Conservation (phyloP, 2,888 invertebrate species). For the Drosophila mercatorum region DNA sequence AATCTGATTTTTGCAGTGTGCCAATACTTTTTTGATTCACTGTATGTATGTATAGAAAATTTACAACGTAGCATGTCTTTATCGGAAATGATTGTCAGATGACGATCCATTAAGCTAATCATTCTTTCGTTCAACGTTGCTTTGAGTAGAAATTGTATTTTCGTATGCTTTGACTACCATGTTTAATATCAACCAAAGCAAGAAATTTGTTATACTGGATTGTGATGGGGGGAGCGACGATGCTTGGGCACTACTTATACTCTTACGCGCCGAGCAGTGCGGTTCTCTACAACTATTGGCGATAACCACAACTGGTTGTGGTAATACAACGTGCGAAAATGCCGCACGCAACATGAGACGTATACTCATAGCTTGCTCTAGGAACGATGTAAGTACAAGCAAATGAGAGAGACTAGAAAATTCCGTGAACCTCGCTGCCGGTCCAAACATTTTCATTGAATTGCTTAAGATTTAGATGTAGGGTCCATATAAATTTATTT, state of each 20-base stretch:
- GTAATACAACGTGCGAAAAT: constrained; percentile 90
- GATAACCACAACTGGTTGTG: constrained; percentile 89
- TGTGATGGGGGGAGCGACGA: constrained; percentile 89
- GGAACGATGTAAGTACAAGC: constrained; percentile 86
- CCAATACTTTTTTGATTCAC: too few relatives aligned
- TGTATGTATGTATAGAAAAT: too few relatives aligned
- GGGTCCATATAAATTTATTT: too few relatives aligned
- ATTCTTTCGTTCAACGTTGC: not conserved
- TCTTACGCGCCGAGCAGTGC: constrained; percentile 86
- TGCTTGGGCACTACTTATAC: constrained; percentile 87
- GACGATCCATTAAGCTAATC: too few relatives aligned
- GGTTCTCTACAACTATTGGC: constrained; percentile 86
- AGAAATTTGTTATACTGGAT: constrained; percentile 86
- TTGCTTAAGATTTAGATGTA: too few relatives aligned
- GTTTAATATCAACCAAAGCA: constrained; percentile 4
- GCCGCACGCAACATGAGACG: constrained; percentile 89
- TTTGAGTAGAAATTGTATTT: not conserved
- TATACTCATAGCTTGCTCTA: constrained; percentile 87
- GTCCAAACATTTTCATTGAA: too few relatives aligned
- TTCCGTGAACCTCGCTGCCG: too few relatives aligned
- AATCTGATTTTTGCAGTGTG: too few relatives aligned
- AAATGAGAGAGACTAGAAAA: too few relatives aligned
- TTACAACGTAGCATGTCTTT: constrained; percentile 1
- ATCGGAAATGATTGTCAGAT: constrained; percentile 19
- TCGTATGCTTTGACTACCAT: constrained; percentile 6